phyloP scores from a whole-genome alignment of 2,797 vertebrate genomes.

The Fistularia commersonii region DNA sequence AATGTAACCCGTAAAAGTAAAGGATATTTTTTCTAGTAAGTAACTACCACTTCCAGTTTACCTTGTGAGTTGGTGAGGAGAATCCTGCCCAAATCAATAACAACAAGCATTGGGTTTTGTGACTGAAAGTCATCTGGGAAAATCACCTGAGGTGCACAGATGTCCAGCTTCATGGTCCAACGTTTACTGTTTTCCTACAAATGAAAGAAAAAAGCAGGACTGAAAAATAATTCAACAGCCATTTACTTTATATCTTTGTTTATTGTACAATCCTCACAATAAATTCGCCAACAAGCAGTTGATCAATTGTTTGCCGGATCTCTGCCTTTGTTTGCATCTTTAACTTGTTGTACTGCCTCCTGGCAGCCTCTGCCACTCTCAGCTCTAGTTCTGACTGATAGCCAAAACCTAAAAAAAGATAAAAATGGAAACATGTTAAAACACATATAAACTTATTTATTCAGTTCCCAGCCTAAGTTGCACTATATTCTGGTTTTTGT shows the following conservation, averaged over 20 bases:
- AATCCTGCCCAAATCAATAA: slow-evolving; percentile 94
- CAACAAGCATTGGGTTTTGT: slow-evolving; percentile 88
- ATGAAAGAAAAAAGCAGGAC: slow-evolving; percentile 2
- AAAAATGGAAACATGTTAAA: slow-evolving; percentile 3
- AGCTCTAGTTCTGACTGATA: slow-evolving; percentile 95
- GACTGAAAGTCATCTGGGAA: slow-evolving; percentile 97
- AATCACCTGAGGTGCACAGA: slow-evolving; percentile 95
- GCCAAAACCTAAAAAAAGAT: slow-evolving; percentile 79
- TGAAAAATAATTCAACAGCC: neutral
- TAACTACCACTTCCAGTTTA: slow-evolving; percentile 48
- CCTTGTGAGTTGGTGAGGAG: slow-evolving; percentile 94
- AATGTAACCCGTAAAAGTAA: neutral
- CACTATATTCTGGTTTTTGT: no score
- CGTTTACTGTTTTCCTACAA: slow-evolving; percentile 91
- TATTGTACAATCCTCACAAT: slow-evolving; percentile 81
- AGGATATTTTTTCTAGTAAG: neutral
- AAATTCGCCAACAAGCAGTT: slow-evolving; percentile 94
- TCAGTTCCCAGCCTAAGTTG: no score
- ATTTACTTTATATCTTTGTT: neutral
- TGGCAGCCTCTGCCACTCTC: slow-evolving; percentile 91
- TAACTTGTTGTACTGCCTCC: slow-evolving; percentile 95
- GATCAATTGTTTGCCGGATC: slow-evolving; percentile 95
- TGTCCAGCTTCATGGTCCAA: slow-evolving; percentile 94
- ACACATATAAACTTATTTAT: no score
- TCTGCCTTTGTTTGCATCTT: slow-evolving; percentile 99